Conservation (phyloP, 2,113 vertebrate species). For the Mesitornis unicolor region DNA sequence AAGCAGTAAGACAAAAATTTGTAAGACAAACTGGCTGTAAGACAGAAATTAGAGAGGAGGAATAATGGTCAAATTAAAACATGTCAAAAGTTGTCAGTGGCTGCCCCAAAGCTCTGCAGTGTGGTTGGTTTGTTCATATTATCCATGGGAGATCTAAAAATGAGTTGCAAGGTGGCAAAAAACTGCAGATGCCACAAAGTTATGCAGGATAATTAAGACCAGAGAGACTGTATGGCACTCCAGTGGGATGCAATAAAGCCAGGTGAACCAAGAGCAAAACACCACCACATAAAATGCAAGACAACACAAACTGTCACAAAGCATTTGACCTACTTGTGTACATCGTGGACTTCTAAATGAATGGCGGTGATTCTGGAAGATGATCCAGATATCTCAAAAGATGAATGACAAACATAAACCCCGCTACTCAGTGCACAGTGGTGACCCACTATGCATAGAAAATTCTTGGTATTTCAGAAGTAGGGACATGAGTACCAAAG, state of each 20-base stretch:
- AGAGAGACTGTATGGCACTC: background rate
- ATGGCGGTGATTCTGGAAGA: background rate
- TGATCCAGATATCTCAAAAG: background rate
- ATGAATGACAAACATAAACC: background rate
- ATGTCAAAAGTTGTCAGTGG: background rate
- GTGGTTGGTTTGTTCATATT: background rate
- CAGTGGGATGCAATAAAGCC: background rate
- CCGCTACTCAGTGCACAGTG: background rate
- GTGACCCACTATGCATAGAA: background rate
- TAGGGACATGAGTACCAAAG: background rate
- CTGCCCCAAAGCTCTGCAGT: background rate
- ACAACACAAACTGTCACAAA: background rate
- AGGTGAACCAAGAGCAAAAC: background rate
- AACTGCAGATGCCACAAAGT: background rate
- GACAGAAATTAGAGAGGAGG: background rate
- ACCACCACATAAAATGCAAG: background rate
- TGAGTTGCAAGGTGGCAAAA: background rate
- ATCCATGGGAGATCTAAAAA: background rate
- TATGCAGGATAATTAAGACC: background rate
- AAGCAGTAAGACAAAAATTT: background rate
- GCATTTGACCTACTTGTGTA: background rate
- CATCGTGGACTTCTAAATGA: background rate
- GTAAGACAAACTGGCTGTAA: background rate
- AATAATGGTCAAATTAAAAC: background rate
- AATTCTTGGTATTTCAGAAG: background rate